Base-by-base conservation (phyloP, 1,140 invertebrate genomes). In the Helicorthomorpha holstii region DNA sequence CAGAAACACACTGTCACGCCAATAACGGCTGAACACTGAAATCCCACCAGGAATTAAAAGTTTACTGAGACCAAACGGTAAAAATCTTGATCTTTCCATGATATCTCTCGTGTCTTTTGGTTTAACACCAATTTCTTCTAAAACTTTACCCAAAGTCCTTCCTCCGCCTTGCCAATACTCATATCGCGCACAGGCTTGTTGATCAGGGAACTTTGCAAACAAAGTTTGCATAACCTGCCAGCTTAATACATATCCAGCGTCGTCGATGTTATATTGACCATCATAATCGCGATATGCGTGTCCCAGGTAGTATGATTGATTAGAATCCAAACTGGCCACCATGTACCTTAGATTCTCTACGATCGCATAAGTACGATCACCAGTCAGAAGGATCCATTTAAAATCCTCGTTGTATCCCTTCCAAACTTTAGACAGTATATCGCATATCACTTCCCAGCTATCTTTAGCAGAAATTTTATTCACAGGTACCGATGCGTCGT, bases 311-410 rank as follows among this genome's bases (percentile, higher is more conserved):
- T 52, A 57, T n/a, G 47, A 45, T 25, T 51, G 3, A 23, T 44
- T 46, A 29, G 50, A 43, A 41, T 61, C 56, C n/a, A 61, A 47
- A 16, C 57, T 27, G 26, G 60, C 55, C 2, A 61, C 54, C 53
- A 58, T 56, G 42, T 59, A 53, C 12, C 60, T 46, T 14, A 70
- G 51, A 53, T 69, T 69, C 53, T 69, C 68, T 29, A 70, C 49
- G 19, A 71, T 60, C 12, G 66, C 68, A 56, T 63, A 67, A 0
- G 67, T 70, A 42, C 63, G 59, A 51, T 69, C 67, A 54, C 70
- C 67, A 21, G 65, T 65, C 45, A 71, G 64, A 19, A 69, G 49
- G 42, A 70, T 60, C 66, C 66, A 69, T 26, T 69, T 62, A 51
- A 63, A 70, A 27, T 65, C 60, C 22, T 61, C 56, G 46, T 47